Evolutionary conservation across 2,113 vertebrate species (phyloP), one percentile per base, ranked within the genome.

Genomic region (Oryzias curvinotus): DNA sequence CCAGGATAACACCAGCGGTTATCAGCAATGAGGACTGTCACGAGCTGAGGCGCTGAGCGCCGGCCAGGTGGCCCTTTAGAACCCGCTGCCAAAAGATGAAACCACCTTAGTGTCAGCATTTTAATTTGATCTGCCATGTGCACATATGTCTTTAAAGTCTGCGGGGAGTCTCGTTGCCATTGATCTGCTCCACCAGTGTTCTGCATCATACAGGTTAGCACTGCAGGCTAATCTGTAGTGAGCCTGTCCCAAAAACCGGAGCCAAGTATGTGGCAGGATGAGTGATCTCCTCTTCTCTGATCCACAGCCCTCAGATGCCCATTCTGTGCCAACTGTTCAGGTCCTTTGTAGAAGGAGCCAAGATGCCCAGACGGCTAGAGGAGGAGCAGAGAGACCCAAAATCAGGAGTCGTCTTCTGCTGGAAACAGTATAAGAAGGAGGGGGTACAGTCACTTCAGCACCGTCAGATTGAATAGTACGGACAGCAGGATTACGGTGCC

Each of bases 81-180:
- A 81, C 77, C 74, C 59, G 48, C 77, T 57, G 86, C 85, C 85
- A 86, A 80, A 65, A 87, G 86, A 89, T 90, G 87, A 90, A 88
- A 86, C 87, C 81, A 78, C 80, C 77, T 86, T 85, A 82, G 79
- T 87, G 87, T 90, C 89, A 89, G 87, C 82, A 73, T 87, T 86
- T 87, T 85, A 81, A 89, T 90, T 82, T 88, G 87, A 90, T 87
- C 79, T 78, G 87, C 82, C 82, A 77, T 80, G 78, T 75, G 85
- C 84, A 86, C 89, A 89, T 90, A 89, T 90, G 87, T 83, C 85
- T 86, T 88, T 87, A 82, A 84, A 82, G 89, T 88, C 87, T 77
- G 67, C 52, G 6, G 87, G 86, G 87, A 85, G 78, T 78, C 77
- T 62, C 77, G 68, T 52, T 77, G 73, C 73, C 78, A 88, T 83